Percentiles rank a stretch among this genome's conserved stretches.
These are phyloP conservation scores for Laspeyria flexula DNA, from an alignment of 2,888 invertebrate genomes.

Conservation along the genomic window DNA sequence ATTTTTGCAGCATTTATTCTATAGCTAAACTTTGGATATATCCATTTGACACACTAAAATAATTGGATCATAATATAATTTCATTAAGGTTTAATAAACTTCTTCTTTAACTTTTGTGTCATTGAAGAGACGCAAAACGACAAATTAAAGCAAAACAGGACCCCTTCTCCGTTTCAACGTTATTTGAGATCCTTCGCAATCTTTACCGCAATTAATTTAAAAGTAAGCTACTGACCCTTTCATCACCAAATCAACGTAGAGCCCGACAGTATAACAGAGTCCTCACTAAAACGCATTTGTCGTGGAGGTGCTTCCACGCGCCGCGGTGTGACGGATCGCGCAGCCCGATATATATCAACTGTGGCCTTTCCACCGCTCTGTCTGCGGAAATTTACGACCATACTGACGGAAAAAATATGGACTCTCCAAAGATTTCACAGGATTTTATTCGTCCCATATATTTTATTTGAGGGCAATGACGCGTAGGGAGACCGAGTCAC, in stretches of 20 bases:
- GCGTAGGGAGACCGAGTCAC: slow-evolving; percentile 53
- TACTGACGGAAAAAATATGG: slow-evolving; percentile 65
- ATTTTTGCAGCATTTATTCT: too few relatives aligned
- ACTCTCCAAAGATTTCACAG: slow-evolving; percentile 66
- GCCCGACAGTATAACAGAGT: slow-evolving; percentile 22
- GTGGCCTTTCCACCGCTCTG: slow-evolving; percentile 49
- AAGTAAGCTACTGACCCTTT: not conserved
- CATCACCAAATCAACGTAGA: slow-evolving; percentile 12
- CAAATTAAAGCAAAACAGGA: too few relatives aligned
- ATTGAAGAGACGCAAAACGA: too few relatives aligned
- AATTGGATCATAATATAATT: too few relatives aligned
- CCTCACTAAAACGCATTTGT: slow-evolving; percentile 56
- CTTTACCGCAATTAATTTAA: not conserved
- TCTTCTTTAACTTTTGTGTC: too few relatives aligned
- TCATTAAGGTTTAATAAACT: too few relatives aligned
- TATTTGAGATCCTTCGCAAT: too few relatives aligned
- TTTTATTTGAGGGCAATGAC: slow-evolving; percentile 72
- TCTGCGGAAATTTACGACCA: slow-evolving; percentile 64
- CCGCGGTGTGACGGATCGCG: slow-evolving; percentile 58
- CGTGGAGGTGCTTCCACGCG: slow-evolving; percentile 61
- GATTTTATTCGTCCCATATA: slow-evolving; percentile 73
- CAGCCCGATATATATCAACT: slow-evolving; percentile 62
- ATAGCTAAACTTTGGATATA: too few relatives aligned
- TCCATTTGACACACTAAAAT: too few relatives aligned
- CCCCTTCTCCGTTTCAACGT: not conserved